Base-by-base conservation (phyloP, 2,888 invertebrate species). In the Caenorhabditis wallacei region DNA sequence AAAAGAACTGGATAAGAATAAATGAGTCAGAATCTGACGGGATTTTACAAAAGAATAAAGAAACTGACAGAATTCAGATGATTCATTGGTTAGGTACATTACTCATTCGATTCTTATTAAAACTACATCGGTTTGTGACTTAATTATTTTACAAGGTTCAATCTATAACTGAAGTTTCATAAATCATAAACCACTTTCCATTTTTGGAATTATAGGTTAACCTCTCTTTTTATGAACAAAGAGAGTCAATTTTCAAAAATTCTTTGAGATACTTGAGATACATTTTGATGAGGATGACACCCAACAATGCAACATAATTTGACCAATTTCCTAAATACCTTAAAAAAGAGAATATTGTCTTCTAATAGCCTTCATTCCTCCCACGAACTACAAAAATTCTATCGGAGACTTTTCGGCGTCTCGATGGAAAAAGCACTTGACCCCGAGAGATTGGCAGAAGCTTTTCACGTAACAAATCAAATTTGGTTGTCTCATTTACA, bases 401-500 rank as follows among this genome's bases (percentile, higher is more conserved):
- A 18, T 22, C 13, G 43, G 3, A 63, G 26, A 63, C 57, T 40
- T 53, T 63, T 54, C n/a, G 70, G 18, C 30, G 30, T 30, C 30
- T 30, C 70, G 16, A 40, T 24, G 20, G 40, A 53, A 37, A 40
- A 63, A 63, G 74, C 64, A 74, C 74, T 74, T 74, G 75, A 75
- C 75, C 75, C 75, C 66, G 61, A 10, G 7, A 2, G 40, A 40
- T 40, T 40, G 40, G 57, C 30, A 20, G 4, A n/a, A 40, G 40
- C 46, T 48, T 48, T 48, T 48, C 46, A 48, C 61, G 35, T 43
- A 43, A 72, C 74, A 74, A 74, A 74, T 74, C 74, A 74, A 74
- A 72, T 63, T 40, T 61, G 46, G 61, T 71, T 61, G 71, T 72
- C 72, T 72, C 63, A 57, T 75, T 75, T 66, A 37, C 48, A 75